Evolutionary conservation across 2,797 vertebrate species (phyloP), one percentile per base, ranked within the genome.

Genomic region (Xenops minutus): DNA sequence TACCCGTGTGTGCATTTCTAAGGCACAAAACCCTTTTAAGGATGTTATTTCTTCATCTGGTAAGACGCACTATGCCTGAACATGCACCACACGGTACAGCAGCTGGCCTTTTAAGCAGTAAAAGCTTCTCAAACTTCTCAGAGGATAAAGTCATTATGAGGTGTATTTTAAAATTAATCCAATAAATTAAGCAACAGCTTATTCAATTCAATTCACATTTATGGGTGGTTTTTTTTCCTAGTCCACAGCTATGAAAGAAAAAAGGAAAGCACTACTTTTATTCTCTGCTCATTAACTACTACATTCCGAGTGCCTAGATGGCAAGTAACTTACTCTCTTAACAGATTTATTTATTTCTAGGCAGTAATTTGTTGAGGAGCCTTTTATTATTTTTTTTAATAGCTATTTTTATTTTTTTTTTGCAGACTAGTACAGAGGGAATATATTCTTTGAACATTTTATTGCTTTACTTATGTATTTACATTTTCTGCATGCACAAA

Each of bases 91-190:
- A 69, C 7, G 0, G 51, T 73, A 69, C 59, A 95, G 86, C 89
- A 89, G 62, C 88, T 89, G 95, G 89, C 86, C 93, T 96, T 92
- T 93, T 67, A 85, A 86, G 61, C 92, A 81, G 85, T 92, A 81
- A 89, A 85, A 91, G 32, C 84, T 83, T 56, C 83, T 88, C 74
- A 76, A 91, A 81, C 59, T 89, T 92, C 81, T 93, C 76, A 76
- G 76, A 92, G 89, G 73, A 92, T 88, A 89, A 95, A 95, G 90
- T 89, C 59, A 94, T 95, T 92, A 93, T 71, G 84, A 93, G 71
- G 68, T 85, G 74, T 92, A 88, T 89, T 94, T 94, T 94, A 86
- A 95, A 96, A 97, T 95, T 95, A 96, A 95, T 95, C 78, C 92
- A 91, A 88, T 92, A 92, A 95, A 95, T 94, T 94, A 96, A 77